Conservation (phyloP, 1,140 invertebrate species). For the Pectinophora gossypiella region DNA sequence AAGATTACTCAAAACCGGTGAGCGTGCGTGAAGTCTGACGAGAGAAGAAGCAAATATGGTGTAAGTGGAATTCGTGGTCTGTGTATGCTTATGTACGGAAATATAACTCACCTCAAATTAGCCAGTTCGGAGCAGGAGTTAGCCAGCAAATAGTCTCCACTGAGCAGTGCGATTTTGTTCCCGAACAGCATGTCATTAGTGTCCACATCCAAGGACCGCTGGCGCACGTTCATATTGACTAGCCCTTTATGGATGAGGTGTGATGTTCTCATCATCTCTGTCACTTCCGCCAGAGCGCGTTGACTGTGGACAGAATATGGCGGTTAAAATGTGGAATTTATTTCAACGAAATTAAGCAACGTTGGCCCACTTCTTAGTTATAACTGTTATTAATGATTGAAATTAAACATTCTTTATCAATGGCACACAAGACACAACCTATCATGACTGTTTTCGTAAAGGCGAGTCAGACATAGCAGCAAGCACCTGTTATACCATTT, state of each 20-base stretch:
- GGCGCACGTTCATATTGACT: conserved; percentile 84
- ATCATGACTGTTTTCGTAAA: no score
- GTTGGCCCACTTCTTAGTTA: no score
- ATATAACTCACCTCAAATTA: conserved; percentile 80
- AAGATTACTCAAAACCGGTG: no score
- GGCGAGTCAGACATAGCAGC: no score
- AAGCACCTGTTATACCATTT: no score
- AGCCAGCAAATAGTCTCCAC: conserved; percentile 94
- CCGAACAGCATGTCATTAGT: conserved; percentile 91
- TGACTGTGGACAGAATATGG: conserved; percentile 81
- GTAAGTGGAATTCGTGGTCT: not conserved
- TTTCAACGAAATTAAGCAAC: no score
- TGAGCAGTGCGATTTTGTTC: conserved; percentile 95
- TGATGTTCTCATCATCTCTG: conserved; percentile 98
- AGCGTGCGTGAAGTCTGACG: no score
- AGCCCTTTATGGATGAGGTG: conserved; percentile 96
- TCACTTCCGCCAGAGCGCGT: conserved; percentile 93
- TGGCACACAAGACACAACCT: no score
- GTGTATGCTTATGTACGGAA: no score
- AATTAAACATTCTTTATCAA: no score
- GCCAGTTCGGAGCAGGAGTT: conserved; percentile 93
- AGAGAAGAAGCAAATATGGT: conserved; percentile 2
- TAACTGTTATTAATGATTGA: no score
- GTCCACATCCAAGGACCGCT: conserved; percentile 65
- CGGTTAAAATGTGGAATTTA: no score